These are phyloP conservation scores for Girardinus metallicus DNA, from an alignment of 2,797 vertebrate genomes.

Conservation along the genomic window DNA sequence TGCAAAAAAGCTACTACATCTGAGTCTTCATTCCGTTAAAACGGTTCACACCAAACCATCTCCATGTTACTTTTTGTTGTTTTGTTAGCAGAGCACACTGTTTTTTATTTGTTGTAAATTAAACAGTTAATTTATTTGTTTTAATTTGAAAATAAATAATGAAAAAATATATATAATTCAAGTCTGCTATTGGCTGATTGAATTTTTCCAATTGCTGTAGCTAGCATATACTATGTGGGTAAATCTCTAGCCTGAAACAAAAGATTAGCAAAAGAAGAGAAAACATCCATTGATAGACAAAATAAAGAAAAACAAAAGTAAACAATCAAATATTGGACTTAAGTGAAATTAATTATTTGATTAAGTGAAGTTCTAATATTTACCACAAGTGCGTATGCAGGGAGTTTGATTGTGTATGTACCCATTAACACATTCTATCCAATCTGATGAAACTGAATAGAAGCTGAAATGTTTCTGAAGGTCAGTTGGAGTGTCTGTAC, in stretches of 20 bases:
- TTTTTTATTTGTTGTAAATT: not conserved
- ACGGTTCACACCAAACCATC: not conserved
- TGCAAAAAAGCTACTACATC: not conserved
- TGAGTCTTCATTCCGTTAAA: not conserved
- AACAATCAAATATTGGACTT: slow-evolving; percentile 5
- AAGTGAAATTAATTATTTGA: not conserved
- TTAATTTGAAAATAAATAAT: not conserved
- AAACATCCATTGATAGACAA: not conserved
- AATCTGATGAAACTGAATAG: slow-evolving; percentile 26
- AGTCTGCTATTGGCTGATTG: not conserved
- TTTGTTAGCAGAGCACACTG: not conserved
- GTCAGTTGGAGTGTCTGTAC: slow-evolving; percentile 41
- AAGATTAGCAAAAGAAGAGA: not conserved
- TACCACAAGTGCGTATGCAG: slow-evolving; percentile 11
- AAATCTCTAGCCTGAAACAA: slow-evolving; percentile 5
- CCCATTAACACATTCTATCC: slow-evolving; percentile 1
- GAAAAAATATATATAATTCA: not conserved
- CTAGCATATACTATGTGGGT: not conserved
- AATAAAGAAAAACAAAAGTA: slow-evolving; percentile 10
- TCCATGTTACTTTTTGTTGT: not conserved
- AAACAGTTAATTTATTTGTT: not conserved
- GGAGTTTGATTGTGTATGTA: not conserved
- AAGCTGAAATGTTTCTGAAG: slow-evolving; percentile 52
- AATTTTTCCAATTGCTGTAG: not conserved
- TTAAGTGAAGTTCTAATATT: not conserved